Evolutionary conservation across 2,888 invertebrate genomes (phyloP).

Genomic region (Drosophila atripex): DNA sequence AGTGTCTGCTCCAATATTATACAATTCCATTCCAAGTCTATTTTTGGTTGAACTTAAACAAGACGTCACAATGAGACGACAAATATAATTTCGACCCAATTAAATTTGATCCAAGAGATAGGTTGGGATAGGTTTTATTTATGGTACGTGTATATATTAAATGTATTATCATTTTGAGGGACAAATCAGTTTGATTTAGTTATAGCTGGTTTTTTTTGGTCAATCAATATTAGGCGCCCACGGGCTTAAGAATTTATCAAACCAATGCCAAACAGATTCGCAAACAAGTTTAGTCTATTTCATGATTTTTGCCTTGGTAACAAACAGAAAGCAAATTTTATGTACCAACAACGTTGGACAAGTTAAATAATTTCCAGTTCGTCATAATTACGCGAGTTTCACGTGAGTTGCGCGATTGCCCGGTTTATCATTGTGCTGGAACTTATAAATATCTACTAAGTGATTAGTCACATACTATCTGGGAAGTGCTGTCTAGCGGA

Average conservation of each 20-base stretch:
- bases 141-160: background rate
- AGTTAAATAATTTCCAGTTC: conserved; percentile 6
- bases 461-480: conserved; percentile 36
- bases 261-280: background rate
- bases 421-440: conserved; percentile 6
- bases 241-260: background rate
- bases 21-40: background rate
- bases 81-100: background rate
- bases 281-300: conserved; percentile 1
- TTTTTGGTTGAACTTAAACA: background rate
- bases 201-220: background rate
- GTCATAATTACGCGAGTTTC: conserved; percentile 25
- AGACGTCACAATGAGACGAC: conserved; percentile 22
- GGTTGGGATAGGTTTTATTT: conserved; percentile 6
- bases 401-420: conserved; percentile 24
- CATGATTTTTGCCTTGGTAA: conserved; percentile 17
- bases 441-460: conserved; percentile 38
- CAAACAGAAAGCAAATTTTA: conserved; percentile 7
- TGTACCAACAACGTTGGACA: conserved; percentile 5
- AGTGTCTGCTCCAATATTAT: conserved; percentile 1
- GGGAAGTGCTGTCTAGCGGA: conserved; percentile 5
- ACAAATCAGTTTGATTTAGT: background rate
- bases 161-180: background rate
- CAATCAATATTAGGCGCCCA: background rate
- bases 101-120: background rate